Conservation (phyloP, 2,888 invertebrate genomes). For the Stratiomys singularior region DNA sequence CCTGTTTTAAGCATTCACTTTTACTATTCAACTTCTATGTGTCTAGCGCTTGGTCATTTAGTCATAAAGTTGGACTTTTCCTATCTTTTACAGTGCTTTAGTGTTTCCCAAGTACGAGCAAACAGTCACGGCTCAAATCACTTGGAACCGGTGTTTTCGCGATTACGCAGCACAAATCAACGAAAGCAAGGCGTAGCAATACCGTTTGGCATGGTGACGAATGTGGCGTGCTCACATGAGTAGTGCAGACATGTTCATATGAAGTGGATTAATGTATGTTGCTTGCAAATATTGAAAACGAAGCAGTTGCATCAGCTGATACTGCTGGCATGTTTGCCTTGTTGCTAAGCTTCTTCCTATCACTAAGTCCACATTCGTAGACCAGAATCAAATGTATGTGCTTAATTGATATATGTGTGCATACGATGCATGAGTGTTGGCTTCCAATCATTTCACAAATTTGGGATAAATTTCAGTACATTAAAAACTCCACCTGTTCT, state of each 20-base stretch:
- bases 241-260: neutral
- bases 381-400: too few species aligned
- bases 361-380: neutral
- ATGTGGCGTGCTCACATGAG: neutral
- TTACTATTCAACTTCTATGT: slow-evolving; percentile 1
- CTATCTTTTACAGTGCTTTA: neutral
- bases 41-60: neutral
- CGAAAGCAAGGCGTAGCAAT: neutral
- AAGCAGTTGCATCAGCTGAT: slow-evolving; percentile 4
- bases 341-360: slow-evolving; percentile 20
- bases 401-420: too few species aligned
- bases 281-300: neutral
- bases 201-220: neutral
- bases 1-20: neutral
- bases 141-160: slow-evolving; percentile 10
- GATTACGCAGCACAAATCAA: slow-evolving; percentile 22
- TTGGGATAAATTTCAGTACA: too few species aligned
- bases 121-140: neutral
- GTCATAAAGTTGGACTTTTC: neutral
- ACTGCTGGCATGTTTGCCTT: neutral
- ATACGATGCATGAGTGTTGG: too few species aligned
- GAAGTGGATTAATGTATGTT: neutral
- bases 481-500: too few species aligned
- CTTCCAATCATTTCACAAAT: too few species aligned
- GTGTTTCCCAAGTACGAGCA: neutral